These are phyloP conservation scores for Hypomesus transpacificus DNA, from an alignment of 2,113 vertebrate genomes.

Conservation along the genomic window DNA sequence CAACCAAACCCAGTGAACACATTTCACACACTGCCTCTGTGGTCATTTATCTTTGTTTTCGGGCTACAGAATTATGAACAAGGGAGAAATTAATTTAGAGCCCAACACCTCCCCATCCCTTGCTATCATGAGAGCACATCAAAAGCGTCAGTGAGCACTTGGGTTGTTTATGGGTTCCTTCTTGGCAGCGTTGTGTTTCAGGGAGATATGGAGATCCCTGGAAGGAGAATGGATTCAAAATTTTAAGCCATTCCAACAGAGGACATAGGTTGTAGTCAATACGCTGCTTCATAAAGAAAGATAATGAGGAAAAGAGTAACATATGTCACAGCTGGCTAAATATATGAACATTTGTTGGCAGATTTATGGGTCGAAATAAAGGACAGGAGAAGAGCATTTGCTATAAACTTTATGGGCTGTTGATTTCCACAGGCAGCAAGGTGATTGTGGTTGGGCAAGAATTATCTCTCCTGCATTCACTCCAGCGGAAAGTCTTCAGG, in stretches of 20 bases:
- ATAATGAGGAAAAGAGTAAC: constrained; percentile 47
- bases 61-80: constrained; percentile 28
- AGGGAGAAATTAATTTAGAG: constrained; percentile 48
- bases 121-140: constrained; percentile 35
- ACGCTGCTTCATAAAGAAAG: constrained; percentile 47
- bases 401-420: constrained; percentile 27
- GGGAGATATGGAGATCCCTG: constrained; percentile 24
- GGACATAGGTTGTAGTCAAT: constrained; percentile 20
- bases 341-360: constrained; percentile 19
- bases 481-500: background rate
- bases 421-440: constrained; percentile 16
- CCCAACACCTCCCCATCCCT: background rate
- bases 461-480: background rate
- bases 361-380: constrained; percentile 40
- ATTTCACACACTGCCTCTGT: constrained; percentile 27
- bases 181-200: constrained; percentile 35
- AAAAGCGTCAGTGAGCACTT: constrained; percentile 20
- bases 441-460: constrained; percentile 20
- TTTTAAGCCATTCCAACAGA: constrained; percentile 30
- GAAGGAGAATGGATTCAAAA: constrained; percentile 30
- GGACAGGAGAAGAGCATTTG: constrained; percentile 24
- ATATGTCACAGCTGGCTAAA: constrained; percentile 43
- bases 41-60: constrained; percentile 45
- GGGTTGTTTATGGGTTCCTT: constrained; percentile 25
- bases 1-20: constrained; percentile 11